These are phyloP conservation scores for Pseudomugil gertrudae DNA, from an alignment of 2,797 vertebrate genomes.

Conservation along the genomic window DNA sequence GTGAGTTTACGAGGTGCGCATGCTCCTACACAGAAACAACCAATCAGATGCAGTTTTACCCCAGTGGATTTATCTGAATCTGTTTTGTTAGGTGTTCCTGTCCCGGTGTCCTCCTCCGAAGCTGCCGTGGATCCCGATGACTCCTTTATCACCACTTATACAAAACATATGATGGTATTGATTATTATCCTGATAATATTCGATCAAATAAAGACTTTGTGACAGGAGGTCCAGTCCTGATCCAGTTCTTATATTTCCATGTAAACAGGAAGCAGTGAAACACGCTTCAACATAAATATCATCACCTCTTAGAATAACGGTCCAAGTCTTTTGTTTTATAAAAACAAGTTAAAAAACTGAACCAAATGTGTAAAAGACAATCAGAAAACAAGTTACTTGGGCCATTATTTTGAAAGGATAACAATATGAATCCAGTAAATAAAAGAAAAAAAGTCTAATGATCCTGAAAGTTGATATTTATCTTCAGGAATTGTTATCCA, in stretches of 20 bases:
- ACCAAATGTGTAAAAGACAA: too few species aligned
- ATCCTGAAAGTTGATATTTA: too few species aligned
- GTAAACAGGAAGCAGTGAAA: neutral
- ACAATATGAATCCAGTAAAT: too few species aligned
- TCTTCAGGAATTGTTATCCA: too few species aligned
- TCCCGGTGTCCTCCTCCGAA: neutral
- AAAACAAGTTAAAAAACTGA: too few species aligned
- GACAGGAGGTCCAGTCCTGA: neutral
- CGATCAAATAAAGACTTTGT: neutral
- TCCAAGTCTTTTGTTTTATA: too few species aligned
- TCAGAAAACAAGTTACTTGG: too few species aligned
- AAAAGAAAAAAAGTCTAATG: too few species aligned
- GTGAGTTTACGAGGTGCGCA: slow-evolving; percentile 12
- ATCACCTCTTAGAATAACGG: too few species aligned
- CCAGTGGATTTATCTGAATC: neutral
- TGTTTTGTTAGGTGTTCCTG: slow-evolving; percentile 37
- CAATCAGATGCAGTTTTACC: neutral
- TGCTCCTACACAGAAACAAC: too few species aligned
- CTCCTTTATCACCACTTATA: neutral
- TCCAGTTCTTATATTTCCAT: neutral
- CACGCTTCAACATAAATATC: neutral
- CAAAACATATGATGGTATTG: neutral
- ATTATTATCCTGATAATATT: neutral
- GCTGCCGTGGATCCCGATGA: neutral
- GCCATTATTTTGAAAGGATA: too few species aligned